phyloP scores from a whole-genome alignment of 2,113 vertebrate genomes.

The Scalopus aquaticus region DNA sequence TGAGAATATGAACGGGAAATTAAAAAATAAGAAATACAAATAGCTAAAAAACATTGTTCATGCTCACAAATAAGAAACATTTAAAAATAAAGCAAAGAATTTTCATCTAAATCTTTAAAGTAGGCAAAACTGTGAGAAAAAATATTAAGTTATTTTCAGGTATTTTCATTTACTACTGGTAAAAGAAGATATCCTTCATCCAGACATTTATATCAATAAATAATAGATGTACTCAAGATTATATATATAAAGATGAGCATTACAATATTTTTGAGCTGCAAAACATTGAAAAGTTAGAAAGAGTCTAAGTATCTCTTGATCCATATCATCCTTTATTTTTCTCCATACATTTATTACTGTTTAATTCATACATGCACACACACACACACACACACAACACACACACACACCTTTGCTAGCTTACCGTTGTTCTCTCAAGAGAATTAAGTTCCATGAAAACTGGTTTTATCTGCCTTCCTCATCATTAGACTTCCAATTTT shows the following conservation, averaged over 20 bases:
- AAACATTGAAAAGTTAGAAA: not conserved
- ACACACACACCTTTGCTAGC: not conserved
- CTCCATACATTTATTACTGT: not conserved
- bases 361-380: not conserved
- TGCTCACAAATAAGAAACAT: not conserved
- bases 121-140: not conserved
- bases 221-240: not conserved
- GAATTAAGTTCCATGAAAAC: not conserved
- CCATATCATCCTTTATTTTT: not conserved
- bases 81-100: not conserved
- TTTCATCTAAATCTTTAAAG: not conserved
- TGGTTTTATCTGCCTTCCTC: not conserved
- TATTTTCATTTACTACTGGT: not conserved
- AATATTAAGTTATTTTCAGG: not conserved
- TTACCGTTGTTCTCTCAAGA: not conserved
- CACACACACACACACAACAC: too few species aligned
- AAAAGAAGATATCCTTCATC: not conserved
- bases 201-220: not conserved
- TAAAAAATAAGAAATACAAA: slow-evolving; percentile 10
- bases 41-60: not conserved
- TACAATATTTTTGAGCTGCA: not conserved
- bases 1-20: not conserved
- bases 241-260: not conserved
- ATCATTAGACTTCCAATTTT: not conserved
- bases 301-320: not conserved